These are phyloP conservation scores for Orchesella cincta DNA, from an alignment of 1,140 invertebrate species.

Conservation along the genomic window DNA sequence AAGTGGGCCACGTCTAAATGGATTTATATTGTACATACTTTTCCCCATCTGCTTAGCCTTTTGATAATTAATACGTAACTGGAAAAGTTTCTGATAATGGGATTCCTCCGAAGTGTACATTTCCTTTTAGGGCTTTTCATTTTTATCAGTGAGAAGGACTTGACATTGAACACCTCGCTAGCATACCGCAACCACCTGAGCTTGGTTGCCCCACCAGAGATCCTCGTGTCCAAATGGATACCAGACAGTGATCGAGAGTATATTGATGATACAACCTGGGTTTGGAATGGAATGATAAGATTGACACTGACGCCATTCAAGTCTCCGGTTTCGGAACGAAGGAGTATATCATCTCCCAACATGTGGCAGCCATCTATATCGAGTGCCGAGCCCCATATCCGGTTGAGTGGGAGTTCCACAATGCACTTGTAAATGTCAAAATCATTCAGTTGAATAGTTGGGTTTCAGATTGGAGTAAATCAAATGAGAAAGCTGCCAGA, in stretches of 20 bases:
- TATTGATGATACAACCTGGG: neutral
- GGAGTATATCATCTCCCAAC: neutral
- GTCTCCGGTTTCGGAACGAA: neutral
- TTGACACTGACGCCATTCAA: neutral
- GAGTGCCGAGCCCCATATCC: neutral
- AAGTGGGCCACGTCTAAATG: no score
- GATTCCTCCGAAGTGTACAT: no score
- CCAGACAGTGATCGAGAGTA: neutral
- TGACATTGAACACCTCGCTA: no score
- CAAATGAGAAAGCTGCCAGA: no score
- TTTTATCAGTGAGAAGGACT: no score
- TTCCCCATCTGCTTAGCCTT: no score
- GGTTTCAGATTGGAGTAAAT: neutral
- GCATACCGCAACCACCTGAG: no score
- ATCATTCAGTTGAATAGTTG: neutral
- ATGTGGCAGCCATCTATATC: neutral
- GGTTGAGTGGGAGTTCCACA: constrained; percentile 35
- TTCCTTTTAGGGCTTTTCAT: no score
- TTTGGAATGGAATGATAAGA: neutral
- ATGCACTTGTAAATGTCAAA: constrained; percentile 21
- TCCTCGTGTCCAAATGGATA: neutral
- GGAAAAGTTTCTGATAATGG: no score
- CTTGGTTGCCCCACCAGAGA: no score
- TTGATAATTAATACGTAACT: no score
- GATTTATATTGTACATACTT: no score